phyloP scores from a whole-genome alignment of 2,888 invertebrate genomes.

The Nephrocerus scutellatus region DNA sequence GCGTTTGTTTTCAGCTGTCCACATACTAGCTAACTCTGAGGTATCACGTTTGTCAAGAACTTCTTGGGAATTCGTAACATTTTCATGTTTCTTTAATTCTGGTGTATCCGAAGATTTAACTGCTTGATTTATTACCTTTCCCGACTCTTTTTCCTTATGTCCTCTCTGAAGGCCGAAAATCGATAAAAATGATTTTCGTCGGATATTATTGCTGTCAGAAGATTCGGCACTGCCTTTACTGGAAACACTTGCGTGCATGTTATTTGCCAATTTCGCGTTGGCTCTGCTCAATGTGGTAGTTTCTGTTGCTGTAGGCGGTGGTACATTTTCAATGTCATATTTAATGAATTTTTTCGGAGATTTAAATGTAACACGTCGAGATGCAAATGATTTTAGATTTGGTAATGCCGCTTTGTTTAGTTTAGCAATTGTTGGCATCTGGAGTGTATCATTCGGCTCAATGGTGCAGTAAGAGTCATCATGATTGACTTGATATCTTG shows the following conservation, averaged over 20 bases:
- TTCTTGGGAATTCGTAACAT: too few species aligned
- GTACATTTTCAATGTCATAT: conserved; percentile 32
- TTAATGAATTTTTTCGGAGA: conserved; percentile 39
- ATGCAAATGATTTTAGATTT: conserved; percentile 31
- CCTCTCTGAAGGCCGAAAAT: conserved; percentile 33
- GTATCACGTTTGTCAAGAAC: conserved; percentile 1
- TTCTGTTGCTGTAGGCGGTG: conserved; percentile 11
- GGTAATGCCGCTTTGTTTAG: conserved; percentile 34
- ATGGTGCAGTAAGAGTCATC: conserved; percentile 44
- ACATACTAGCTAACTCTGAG: conserved; percentile 29
- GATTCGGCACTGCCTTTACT: conserved; percentile 38
- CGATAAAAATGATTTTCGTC: conserved; percentile 39
- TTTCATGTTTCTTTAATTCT: too few species aligned
- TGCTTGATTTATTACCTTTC: conserved; percentile 10
- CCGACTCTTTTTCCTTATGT: conserved; percentile 15
- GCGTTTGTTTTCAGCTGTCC: conserved; percentile 44
- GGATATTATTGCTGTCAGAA: conserved; percentile 29
- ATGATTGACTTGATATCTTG: conserved; percentile 25
- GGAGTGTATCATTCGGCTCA: conserved; percentile 36
- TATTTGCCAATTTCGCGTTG: too few species aligned
- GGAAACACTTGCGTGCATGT: conserved; percentile 34
- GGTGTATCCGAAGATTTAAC: conserved; percentile 4
- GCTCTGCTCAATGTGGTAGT: not conserved
- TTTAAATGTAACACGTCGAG: conserved; percentile 37
- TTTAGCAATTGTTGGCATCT: conserved; percentile 41